Conservation (phyloP, 1,140 invertebrate species). For the Lordiphosa mommai region DNA sequence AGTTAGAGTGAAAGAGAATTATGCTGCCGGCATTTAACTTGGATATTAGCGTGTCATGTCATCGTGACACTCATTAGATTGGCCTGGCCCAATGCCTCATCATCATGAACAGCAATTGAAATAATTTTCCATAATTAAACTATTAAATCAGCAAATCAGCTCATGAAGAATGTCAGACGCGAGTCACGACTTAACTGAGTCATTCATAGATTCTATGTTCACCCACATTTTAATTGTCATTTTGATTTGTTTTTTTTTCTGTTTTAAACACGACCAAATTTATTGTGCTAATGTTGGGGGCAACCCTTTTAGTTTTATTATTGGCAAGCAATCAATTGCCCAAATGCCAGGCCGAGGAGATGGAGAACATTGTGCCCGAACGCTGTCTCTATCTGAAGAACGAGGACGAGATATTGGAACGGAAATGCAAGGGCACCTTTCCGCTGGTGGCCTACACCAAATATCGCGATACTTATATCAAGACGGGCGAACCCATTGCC, state of each 20-base stretch:
- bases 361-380: slow-evolving; percentile 8
- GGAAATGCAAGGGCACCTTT: slow-evolving; percentile 21
- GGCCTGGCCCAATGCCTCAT: slow-evolving; percentile 4
- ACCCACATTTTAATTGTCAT: neutral
- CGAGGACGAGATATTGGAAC: neutral
- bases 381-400: slow-evolving; percentile 30
- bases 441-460: slow-evolving; percentile 33
- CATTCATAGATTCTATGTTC: neutral
- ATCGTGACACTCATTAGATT: slow-evolving; percentile 5
- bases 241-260: neutral
- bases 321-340: neutral
- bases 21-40: slow-evolving; percentile 25
- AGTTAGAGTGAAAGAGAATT: neutral
- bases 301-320: neutral
- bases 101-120: slow-evolving; percentile 15
- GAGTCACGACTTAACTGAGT: slow-evolving; percentile 2
- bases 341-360: neutral
- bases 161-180: slow-evolving; percentile 5
- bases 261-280: neutral
- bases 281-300: neutral
- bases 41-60: slow-evolving; percentile 16
- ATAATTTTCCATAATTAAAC: slow-evolving; percentile 54
- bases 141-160: slow-evolving; percentile 44
- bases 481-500: slow-evolving; percentile 27
- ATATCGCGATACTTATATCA: slow-evolving; percentile 42